phyloP scores from a whole-genome alignment of 1,140 invertebrate genomes.

The Hydropsyche tenuis region DNA sequence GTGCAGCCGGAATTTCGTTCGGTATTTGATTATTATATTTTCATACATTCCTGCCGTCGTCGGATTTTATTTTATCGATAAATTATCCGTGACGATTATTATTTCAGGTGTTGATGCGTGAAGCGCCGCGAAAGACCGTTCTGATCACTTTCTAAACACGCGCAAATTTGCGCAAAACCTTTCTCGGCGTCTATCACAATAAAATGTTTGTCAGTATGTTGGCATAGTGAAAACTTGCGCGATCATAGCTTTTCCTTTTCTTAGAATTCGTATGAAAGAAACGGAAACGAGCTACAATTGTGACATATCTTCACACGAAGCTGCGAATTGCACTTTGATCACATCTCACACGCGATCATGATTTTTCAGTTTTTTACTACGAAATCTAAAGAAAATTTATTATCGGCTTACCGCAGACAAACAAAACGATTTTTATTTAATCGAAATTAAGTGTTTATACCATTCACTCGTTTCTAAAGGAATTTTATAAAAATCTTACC shows the following conservation, averaged over 20 bases:
- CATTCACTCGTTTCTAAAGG: neutral
- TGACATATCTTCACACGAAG: neutral
- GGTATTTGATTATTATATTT: neutral
- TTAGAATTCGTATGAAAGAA: conserved; percentile 3
- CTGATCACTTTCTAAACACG: neutral
- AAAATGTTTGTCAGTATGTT: neutral
- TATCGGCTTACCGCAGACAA: neutral
- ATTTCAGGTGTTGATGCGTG: conserved; percentile 8
- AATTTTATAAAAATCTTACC: neutral
- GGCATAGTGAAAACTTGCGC: neutral
- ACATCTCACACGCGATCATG: neutral
- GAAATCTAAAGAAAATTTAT: no score
- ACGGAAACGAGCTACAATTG: conserved; percentile 10
- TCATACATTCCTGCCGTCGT: neutral
- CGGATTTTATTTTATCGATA: neutral
- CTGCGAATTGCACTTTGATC: neutral
- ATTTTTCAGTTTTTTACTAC: neutral
- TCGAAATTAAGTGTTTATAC: no score
- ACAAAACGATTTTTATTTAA: no score
- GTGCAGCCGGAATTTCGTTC: neutral
- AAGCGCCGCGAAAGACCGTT: neutral
- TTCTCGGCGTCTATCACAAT: neutral
- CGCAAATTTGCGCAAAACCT: neutral
- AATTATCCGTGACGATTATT: conserved; percentile 13
- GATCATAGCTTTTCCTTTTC: neutral